These are phyloP conservation scores for Chondrilla cf. caribensis DNA, from an alignment of 37 sponge, comb jelly and placozoan species.

Conservation along the genomic window DNA sequence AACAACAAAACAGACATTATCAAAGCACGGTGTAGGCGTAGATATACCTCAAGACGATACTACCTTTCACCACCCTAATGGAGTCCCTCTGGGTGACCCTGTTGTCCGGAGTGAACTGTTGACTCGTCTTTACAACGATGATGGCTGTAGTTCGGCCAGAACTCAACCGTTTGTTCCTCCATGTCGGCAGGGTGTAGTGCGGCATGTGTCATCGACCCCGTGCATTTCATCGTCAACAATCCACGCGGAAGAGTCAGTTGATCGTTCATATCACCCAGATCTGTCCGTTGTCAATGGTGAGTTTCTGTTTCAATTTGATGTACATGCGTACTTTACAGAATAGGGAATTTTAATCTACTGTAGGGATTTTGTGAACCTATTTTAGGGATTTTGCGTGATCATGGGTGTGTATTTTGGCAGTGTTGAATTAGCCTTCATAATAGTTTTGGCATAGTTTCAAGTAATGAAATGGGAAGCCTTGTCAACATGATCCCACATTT, in stretches of 20 bases:
- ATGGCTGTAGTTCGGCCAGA: not conserved
- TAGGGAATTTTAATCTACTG: too few relatives aligned
- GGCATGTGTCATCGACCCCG: not conserved
- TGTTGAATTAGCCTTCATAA: too few relatives aligned
- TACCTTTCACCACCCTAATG: not conserved
- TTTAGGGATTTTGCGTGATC: too few relatives aligned
- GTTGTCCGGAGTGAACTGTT: not conserved
- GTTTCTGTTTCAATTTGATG: not conserved
- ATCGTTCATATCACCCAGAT: slow-evolving; percentile 9
- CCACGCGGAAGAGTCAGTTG: not conserved
- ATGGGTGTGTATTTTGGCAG: too few relatives aligned
- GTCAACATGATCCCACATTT: too few relatives aligned
- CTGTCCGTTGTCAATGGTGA: not conserved
- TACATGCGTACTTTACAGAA: too few relatives aligned
- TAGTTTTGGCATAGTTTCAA: too few relatives aligned
- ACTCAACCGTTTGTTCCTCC: not conserved
- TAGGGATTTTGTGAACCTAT: too few relatives aligned
- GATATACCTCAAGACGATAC: not conserved
- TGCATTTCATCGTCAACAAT: not conserved
- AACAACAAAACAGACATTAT: not conserved
- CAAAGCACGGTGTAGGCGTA: not conserved
- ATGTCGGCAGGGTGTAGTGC: not conserved
- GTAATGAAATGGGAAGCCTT: too few relatives aligned
- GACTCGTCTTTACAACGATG: not conserved
- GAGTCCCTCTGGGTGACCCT: not conserved